Evolutionary conservation across 2,888 invertebrate genomes (phyloP).

Genomic region (Conus canariensis): DNA sequence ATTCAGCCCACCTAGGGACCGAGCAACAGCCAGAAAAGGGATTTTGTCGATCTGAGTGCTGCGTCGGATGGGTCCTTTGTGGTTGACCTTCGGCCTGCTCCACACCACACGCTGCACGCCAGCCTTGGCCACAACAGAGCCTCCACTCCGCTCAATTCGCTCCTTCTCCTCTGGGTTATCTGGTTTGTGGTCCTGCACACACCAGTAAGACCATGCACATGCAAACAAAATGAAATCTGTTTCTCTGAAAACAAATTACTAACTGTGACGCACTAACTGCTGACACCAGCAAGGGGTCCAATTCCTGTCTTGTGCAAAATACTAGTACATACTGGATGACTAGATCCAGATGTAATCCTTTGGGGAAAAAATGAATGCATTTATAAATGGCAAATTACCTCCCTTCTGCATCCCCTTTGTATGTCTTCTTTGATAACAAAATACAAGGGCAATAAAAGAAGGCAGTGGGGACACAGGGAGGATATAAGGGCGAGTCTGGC

Average conservation of each 20-base stretch:
- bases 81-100: slow-evolving; percentile 88
- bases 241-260: neutral
- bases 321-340: no score
- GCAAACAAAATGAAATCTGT: neutral
- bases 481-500: no score
- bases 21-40: slow-evolving; percentile 90
- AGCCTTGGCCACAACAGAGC: slow-evolving; percentile 84
- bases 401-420: no score
- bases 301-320: no score
- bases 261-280: no score
- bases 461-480: no score
- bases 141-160: slow-evolving; percentile 85
- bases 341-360: no score
- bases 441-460: no score
- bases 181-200: slow-evolving; percentile 92
- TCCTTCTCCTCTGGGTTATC: slow-evolving; percentile 90
- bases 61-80: slow-evolving; percentile 91
- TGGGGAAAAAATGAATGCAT: no score
- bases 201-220: neutral
- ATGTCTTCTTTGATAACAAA: no score
- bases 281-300: neutral
- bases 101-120: slow-evolving; percentile 98
- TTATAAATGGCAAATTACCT: no score
- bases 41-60: slow-evolving; percentile 86
- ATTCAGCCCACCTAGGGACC: slow-evolving; percentile 86